Evolutionary conservation across 1,140 invertebrate species (phyloP).

Genomic region (Drosophila bipectinata): DNA sequence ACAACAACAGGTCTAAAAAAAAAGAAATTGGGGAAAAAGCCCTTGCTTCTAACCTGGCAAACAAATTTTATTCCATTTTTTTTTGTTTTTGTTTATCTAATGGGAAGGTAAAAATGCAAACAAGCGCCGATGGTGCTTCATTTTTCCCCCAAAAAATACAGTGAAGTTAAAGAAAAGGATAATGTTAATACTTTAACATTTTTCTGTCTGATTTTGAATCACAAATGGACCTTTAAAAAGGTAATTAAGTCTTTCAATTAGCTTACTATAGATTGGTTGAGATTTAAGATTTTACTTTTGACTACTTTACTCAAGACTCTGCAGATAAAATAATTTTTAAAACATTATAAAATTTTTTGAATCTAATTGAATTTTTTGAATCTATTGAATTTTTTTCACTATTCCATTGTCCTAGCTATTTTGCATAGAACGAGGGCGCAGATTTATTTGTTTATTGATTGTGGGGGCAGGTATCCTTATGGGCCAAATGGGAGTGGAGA

Average conservation of each 20-base stretch:
- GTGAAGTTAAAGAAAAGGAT: background rate
- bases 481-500: background rate
- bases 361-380: background rate
- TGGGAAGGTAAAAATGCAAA: slow-evolving; percentile 71
- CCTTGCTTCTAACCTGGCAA: slow-evolving; percentile 45
- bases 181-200: background rate
- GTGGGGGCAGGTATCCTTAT: slow-evolving; percentile 32
- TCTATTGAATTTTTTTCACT: slow-evolving; percentile 4
- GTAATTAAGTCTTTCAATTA: background rate
- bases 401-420: slow-evolving; percentile 15
- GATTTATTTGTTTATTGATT: slow-evolving; percentile 76
- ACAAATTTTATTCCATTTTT: slow-evolving; percentile 59
- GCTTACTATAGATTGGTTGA: background rate
- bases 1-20: slow-evolving; percentile 31
- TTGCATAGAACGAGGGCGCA: slow-evolving; percentile 38
- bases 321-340: too few species aligned
- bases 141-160: slow-evolving; percentile 5
- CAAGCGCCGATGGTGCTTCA: slow-evolving; percentile 27
- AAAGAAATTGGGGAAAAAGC: slow-evolving; percentile 33
- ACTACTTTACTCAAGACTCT: too few species aligned
- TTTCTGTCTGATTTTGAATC: background rate
- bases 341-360: too few species aligned
- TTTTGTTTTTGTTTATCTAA: slow-evolving; percentile 63
- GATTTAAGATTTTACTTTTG: too few species aligned
- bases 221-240: background rate